phyloP scores from a whole-genome alignment of 2,797 vertebrate species.

The Schizopygopsis pylzovi region DNA sequence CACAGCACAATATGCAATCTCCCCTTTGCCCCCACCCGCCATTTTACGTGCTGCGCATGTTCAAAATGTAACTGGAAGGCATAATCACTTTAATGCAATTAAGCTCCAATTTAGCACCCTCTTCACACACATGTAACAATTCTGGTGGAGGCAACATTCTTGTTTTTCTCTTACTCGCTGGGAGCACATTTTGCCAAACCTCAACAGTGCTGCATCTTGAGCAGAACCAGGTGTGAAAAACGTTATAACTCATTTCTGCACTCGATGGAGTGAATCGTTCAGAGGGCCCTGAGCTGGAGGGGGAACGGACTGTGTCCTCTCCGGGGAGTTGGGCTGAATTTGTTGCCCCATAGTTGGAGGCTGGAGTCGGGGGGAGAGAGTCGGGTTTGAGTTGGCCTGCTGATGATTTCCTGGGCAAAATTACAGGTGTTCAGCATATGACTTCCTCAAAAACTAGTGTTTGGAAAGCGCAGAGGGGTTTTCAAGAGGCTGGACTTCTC shows the following conservation, averaged over 20 bases:
- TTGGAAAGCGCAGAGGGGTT: slow-evolving; percentile 75
- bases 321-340: slow-evolving; percentile 53
- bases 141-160: slow-evolving; percentile 79
- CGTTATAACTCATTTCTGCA: slow-evolving; percentile 87
- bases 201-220: slow-evolving; percentile 81
- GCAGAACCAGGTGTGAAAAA: slow-evolving; percentile 96
- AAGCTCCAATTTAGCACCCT: slow-evolving; percentile 94
- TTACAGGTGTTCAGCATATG: slow-evolving; percentile 90
- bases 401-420: slow-evolving; percentile 88
- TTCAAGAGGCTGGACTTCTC: slow-evolving; percentile 49
- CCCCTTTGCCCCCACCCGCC: slow-evolving; percentile 49
- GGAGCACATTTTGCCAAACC: slow-evolving; percentile 80
- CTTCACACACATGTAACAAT: slow-evolving; percentile 91
- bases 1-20: slow-evolving; percentile 82
- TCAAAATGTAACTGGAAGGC: slow-evolving; percentile 92
- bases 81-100: slow-evolving; percentile 97
- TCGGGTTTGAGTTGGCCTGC: slow-evolving; percentile 68
- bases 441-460: slow-evolving; percentile 87
- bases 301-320: slow-evolving; percentile 41
- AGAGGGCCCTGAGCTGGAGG: slow-evolving; percentile 56
- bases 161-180: slow-evolving; percentile 69
- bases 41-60: slow-evolving; percentile 88
- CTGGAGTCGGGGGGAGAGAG: slow-evolving; percentile 24
- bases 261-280: slow-evolving; percentile 68
- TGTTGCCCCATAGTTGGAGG: slow-evolving; percentile 52